Conservation (phyloP, 2,888 invertebrate genomes). For the Aproaerema taeniolella region DNA sequence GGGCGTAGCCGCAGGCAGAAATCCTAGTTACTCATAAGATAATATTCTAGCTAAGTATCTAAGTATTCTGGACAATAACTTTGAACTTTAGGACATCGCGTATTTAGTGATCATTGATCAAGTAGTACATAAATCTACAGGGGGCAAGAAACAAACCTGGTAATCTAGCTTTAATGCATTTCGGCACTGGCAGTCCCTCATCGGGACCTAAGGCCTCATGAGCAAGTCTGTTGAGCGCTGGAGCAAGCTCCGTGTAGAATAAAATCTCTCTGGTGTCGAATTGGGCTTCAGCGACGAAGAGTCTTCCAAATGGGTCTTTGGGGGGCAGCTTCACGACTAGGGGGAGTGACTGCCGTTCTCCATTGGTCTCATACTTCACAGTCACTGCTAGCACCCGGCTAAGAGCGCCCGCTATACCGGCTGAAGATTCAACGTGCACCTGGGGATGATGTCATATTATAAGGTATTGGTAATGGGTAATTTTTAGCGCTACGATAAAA, state of each 20-base stretch:
- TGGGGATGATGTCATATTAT: constrained; percentile 27
- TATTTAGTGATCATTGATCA: too few species aligned
- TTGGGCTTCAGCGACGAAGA: constrained; percentile 89
- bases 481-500: too few species aligned
- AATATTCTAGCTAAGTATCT: too few species aligned
- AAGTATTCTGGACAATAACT: too few species aligned
- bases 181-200: constrained; percentile 63
- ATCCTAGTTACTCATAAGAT: too few species aligned
- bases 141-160: constrained; percentile 59
- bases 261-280: constrained; percentile 89
- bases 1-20: too few species aligned
- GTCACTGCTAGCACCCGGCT: constrained; percentile 87
- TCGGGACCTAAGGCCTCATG: constrained; percentile 72
- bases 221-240: constrained; percentile 84
- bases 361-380: constrained; percentile 77
- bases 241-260: constrained; percentile 86
- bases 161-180: constrained; percentile 84
- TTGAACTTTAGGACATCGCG: too few species aligned
- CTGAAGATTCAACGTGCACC: constrained; percentile 68
- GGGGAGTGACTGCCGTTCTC: constrained; percentile 52
- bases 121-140: too few species aligned
- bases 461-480: too few species aligned
- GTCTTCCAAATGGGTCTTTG: constrained; percentile 86
- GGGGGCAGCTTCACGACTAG: constrained; percentile 87
- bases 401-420: constrained; percentile 84